A percentile compares a stretch with the other conserved stretches of the same genome.
Conservation (phyloP, 2,888 invertebrate genomes). For the Xylocampa areola region DNA sequence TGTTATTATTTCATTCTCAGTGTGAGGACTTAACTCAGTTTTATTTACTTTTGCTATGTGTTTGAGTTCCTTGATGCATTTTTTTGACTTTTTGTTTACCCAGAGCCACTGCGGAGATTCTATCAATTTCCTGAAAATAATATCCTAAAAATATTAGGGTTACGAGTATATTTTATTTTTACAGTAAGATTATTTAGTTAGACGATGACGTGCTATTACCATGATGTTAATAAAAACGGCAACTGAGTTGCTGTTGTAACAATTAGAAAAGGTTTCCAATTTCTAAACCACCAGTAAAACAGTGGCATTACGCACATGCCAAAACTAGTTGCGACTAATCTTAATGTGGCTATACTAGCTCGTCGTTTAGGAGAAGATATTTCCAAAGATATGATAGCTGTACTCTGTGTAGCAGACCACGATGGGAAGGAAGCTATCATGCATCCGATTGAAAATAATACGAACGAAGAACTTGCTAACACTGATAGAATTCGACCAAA, state of each 20-base stretch:
- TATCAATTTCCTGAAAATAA: constrained; percentile 89
- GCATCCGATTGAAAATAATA: constrained; percentile 70
- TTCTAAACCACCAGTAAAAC: constrained; percentile 74
- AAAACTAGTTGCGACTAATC: constrained; percentile 66
- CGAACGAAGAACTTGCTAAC: constrained; percentile 66
- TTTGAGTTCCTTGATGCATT: constrained; percentile 85
- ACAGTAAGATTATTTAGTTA: not conserved
- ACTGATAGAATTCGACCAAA: constrained; percentile 71
- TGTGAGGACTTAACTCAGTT: constrained; percentile 77
- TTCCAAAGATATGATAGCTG: constrained; percentile 74
- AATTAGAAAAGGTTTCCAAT: constrained; percentile 74
- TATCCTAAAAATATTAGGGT: no score
- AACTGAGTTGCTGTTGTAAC: constrained; percentile 67
- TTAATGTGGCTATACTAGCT: constrained; percentile 65
- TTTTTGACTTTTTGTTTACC: constrained; percentile 83
- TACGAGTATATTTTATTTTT: not conserved
- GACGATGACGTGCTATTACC: constrained; percentile 70
- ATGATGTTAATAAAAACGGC: constrained; percentile 71
- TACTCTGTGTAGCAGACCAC: constrained; percentile 72
- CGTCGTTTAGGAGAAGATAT: constrained; percentile 72
- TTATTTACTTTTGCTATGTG: constrained; percentile 89
- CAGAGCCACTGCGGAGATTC: constrained; percentile 92
- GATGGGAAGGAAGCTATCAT: constrained; percentile 72
- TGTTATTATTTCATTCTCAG: constrained; percentile 71
- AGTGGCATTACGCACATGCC: constrained; percentile 73